Base-by-base conservation (phyloP, 2,797 vertebrate genomes). In the Meda fulgida region DNA sequence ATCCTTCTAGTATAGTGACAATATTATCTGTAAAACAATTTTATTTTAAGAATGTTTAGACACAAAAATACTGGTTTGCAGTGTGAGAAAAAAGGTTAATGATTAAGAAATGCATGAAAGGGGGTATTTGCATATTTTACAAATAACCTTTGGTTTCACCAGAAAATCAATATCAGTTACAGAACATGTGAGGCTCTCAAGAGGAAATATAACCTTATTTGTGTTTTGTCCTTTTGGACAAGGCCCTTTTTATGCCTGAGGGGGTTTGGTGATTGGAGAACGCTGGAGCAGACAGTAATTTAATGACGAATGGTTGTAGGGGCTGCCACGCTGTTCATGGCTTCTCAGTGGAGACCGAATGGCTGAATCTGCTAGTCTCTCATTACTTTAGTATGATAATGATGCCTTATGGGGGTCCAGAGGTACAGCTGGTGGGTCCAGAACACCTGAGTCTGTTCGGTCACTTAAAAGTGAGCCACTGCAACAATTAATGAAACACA, bases 331-430 rank as follows among this genome's bases (percentile, higher is more conserved):
- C 60, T 72, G 43, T 77, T 66, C 85, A 69, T 13, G 26, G 81
- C 36, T 36, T 81, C 72, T 69, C 60, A 34, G 63, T 58, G 63
- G 75, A 78, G 75, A 65, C 18, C 26, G 34, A 81, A 84, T 58
- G 81, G 46, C 71, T 19, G 53, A 80, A 78, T 66, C 34, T 38
- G 81, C 77, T 66, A 69, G 34, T 78, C 65, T 67, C 26, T 85
- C 76, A 88, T 83, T 72, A 65, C 77, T 86, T 89, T 83, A 87
- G 40, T 77, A 87, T 80, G 86, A 72, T 86, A 82, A 89, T 88
- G 48, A 78, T 76, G 73, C 77, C 81, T 81, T 86, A 55, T 51
- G 72, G 58, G 80, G 85, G n/a, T 55, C 65, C 82, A 23, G 36
- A 72, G 40, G 63, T 82, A 31, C 73, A 80, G 76, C 70, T 76